Base-by-base conservation (phyloP, 1,140 invertebrate genomes). In the Lepidurus couesii region DNA sequence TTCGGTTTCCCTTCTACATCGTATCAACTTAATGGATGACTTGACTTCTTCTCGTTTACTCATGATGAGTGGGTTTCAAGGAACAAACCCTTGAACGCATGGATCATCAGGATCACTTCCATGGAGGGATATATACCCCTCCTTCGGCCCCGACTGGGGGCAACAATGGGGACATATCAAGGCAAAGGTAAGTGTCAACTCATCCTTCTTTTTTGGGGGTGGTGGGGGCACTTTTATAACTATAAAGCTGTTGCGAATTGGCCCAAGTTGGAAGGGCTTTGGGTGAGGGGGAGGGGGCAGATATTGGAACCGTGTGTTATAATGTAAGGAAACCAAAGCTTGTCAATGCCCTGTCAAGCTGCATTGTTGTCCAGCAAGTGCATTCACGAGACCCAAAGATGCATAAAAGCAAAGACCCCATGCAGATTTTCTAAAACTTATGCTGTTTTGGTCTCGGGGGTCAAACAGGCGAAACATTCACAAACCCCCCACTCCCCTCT, bases 281-380 rank as follows among this genome's bases (percentile, higher is more conserved):
- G 16, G 16, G 16, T n/a, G 21, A n/a, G 53, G 6, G 21, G 53
- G 21, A 47, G 53, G 53, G 53, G 53, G n/a, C 16, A 65, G 53
- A 65, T 11, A 65, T 65, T 65, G 53, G 53, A 65, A 65, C 53
- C 13, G n/a, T 65, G 53, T 65, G 53, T 65, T 65, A 65, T 65
- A 65, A 65, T 65, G 53, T 65, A 65, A 65, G 53, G 53, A 65
- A 65, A 65, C 53, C 53, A 65, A 65, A 65, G 53, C 53, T 65
- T 65, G 53, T 65, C 53, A 65, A 65, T 65, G 53, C 53, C 53
- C 53, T 65, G 53, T 65, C 53, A 65, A 65, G 53, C 53, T 65
- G 53, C 21, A 65, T 65, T 65, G 53, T 65, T 65, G 53, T 16
- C 53, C 53, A 16, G 53, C 53, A 65, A 65, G 53, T 65, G 53